Percentiles rank a stretch among this genome's conserved stretches.
Evolutionary conservation across 2,888 invertebrate genomes (phyloP).

Genomic region (Platycnemis pennipes): DNA sequence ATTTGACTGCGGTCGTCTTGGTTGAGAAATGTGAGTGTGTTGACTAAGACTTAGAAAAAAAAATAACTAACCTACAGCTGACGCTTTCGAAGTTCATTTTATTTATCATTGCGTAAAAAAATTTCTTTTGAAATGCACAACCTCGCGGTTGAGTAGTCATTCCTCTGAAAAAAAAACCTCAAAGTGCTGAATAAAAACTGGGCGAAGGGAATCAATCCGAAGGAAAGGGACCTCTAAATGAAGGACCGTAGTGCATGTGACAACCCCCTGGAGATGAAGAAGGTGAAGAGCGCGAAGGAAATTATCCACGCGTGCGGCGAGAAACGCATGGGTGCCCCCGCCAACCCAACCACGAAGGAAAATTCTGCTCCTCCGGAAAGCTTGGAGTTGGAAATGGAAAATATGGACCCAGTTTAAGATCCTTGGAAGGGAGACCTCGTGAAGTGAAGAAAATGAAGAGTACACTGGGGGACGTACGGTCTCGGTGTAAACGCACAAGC

Average conservation of each 20-base stretch:
- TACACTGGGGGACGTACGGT: background rate
- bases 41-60: too few species aligned
- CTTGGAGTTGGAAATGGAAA: background rate
- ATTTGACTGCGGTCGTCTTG: too few species aligned
- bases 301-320: background rate
- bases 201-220: background rate
- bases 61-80: too few species aligned
- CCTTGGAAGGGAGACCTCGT: background rate
- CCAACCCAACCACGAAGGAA: too few species aligned
- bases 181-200: background rate
- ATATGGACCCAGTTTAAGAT: background rate
- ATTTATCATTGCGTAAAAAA: too few species aligned
- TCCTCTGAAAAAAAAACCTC: background rate
- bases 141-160: background rate
- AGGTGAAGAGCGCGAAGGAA: background rate
- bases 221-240: background rate
- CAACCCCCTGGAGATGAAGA: background rate
- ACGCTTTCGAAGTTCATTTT: too few species aligned
- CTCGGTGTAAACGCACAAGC: background rate
- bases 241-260: background rate
- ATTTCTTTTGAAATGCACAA: too few species aligned
- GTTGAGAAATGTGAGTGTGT: too few species aligned
- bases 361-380: background rate
- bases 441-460: background rate
- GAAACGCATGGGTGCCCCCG: background rate